phyloP scores from a whole-genome alignment of 35 echinoderm and acorn worm genomes.

The Apostichopus californicus region DNA sequence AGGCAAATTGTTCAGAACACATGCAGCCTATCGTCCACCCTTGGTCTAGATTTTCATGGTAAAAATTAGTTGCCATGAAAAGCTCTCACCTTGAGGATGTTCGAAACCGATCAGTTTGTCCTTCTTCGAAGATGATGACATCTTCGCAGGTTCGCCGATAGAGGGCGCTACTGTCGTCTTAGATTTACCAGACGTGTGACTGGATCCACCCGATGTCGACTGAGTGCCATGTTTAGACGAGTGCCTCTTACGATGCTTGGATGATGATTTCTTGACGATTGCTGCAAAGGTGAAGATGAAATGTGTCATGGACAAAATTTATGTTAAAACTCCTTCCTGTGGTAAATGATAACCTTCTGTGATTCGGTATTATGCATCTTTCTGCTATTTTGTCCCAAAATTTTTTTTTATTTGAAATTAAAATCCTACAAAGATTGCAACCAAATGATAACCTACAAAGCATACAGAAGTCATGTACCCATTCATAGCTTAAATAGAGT shows the following conservation, averaged over 20 bases:
- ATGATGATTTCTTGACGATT: not conserved
- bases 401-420: too few relatives aligned
- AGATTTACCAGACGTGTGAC: not conserved
- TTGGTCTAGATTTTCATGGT: not conserved
- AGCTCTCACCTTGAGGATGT: not conserved
- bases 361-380: too few relatives aligned
- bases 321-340: too few relatives aligned
- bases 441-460: too few relatives aligned
- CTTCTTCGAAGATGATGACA: conserved; percentile 9
- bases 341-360: too few relatives aligned
- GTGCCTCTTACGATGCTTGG: conserved; percentile 16
- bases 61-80: not conserved
- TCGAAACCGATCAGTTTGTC: not conserved
- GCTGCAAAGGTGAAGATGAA: not conserved
- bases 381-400: too few relatives aligned
- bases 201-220: not conserved
- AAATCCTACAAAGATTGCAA: too few relatives aligned
- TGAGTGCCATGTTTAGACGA: conserved; percentile 3
- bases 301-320: too few relatives aligned
- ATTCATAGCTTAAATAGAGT: too few relatives aligned
- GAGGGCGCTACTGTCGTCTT: not conserved
- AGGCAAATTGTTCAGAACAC: not conserved
- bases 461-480: too few relatives aligned
- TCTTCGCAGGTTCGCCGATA: not conserved
- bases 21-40: not conserved